phyloP scores from a whole-genome alignment of 2,113 vertebrate genomes.

The Eulemur rufifrons region DNA sequence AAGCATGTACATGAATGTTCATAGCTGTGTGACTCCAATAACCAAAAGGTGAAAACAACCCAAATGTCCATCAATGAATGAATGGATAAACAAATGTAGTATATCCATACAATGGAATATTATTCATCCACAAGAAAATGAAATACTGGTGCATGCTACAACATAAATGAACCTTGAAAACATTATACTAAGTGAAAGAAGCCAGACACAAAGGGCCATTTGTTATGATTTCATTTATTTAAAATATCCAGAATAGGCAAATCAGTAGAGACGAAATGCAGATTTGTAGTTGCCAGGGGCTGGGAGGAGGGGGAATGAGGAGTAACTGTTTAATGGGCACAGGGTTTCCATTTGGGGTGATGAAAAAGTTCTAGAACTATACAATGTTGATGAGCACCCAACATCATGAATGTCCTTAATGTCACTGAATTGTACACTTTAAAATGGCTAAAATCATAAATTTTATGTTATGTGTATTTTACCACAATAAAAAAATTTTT shows the following conservation, averaged over 20 bases:
- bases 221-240: background rate
- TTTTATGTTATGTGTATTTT: background rate
- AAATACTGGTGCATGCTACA: background rate
- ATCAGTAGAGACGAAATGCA: background rate
- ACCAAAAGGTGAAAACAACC: background rate
- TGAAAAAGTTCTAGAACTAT: background rate
- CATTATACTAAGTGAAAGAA: background rate
- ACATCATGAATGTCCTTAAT: background rate
- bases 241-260: constrained; percentile 13
- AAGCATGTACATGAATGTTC: background rate
- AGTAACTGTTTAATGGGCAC: background rate
- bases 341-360: background rate
- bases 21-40: background rate
- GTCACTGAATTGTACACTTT: background rate
- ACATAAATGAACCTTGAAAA: background rate
- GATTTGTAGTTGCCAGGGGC: background rate
- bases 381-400: background rate
- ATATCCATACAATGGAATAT: background rate
- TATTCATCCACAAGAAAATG: background rate
- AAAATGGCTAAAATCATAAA: background rate
- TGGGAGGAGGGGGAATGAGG: background rate
- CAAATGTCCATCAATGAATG: background rate
- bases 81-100: background rate
- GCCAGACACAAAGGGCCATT: background rate
- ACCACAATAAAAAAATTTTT: background rate